Evolutionary conservation across 2,888 invertebrate species (phyloP).

Genomic region (Apoda limacodes): DNA sequence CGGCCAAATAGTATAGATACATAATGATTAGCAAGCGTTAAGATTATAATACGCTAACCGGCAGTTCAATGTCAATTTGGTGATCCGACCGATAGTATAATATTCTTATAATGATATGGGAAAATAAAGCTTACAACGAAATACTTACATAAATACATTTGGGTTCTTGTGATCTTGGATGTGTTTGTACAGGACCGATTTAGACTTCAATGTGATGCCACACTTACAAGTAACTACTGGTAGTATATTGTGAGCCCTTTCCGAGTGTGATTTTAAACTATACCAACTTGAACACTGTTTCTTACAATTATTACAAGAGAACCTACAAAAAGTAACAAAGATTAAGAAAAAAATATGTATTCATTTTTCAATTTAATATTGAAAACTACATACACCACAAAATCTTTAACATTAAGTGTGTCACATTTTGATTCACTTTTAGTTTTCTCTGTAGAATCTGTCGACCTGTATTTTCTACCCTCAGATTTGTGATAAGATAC

Average conservation of each 20-base stretch:
- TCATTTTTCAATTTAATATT: conserved; percentile 2
- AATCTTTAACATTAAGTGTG: conserved; percentile 45
- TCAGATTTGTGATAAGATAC: conserved; percentile 47
- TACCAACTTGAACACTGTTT: conserved; percentile 59
- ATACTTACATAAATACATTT: conserved; percentile 53
- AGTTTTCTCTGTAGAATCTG: conserved; percentile 28
- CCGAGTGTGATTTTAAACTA: conserved; percentile 48
- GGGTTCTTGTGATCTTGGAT: conserved; percentile 64
- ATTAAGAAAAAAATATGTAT: conserved; percentile 3
- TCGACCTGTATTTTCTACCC: conserved; percentile 32
- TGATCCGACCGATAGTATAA: too few species aligned
- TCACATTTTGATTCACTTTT: conserved; percentile 34
- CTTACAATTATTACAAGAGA: conserved; percentile 49
- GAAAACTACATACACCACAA: conserved; percentile 40
- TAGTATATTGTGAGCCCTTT: conserved; percentile 36
- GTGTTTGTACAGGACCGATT: conserved; percentile 65
- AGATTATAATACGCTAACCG: too few species aligned
- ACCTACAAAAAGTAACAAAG: conserved; percentile 33
- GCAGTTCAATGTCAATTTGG: too few species aligned
- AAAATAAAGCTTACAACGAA: conserved; percentile 1
- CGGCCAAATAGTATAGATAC: too few species aligned
- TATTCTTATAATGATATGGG: not conserved
- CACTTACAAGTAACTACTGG: conserved; percentile 58
- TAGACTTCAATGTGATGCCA: conserved; percentile 58
- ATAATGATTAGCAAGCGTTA: too few species aligned